These are phyloP conservation scores for Synergus umbraculus DNA, from an alignment of 2,888 invertebrate species.

Conservation along the genomic window DNA sequence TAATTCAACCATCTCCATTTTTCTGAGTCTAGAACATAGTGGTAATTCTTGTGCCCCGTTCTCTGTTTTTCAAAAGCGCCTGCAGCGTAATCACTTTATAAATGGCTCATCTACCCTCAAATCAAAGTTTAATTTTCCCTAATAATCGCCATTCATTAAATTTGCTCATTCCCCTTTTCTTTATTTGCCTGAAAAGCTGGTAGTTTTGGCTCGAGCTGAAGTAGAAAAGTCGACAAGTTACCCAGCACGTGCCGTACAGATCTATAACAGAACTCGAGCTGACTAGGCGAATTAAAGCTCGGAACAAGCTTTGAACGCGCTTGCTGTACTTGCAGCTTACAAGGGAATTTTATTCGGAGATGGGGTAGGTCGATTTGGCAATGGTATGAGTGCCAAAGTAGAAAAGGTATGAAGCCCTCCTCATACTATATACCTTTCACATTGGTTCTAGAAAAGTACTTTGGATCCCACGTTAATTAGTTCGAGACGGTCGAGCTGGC, in stretches of 20 bases:
- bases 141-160: constrained; percentile 28
- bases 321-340: constrained; percentile 25
- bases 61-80: not conserved
- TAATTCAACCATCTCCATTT: not conserved
- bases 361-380: constrained; percentile 26
- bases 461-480: constrained; percentile 71
- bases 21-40: not conserved
- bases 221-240: constrained; percentile 35
- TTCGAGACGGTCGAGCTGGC: constrained; percentile 59
- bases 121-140: not conserved
- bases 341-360: constrained; percentile 21
- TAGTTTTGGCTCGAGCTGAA: constrained; percentile 3
- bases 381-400: not conserved
- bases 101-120: not conserved
- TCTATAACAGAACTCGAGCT: constrained; percentile 40
- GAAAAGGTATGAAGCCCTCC: not conserved
- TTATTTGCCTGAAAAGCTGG: not conserved
- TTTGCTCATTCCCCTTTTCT: not conserved
- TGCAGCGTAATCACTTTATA: not conserved
- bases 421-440: not conserved
- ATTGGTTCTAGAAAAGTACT: constrained; percentile 25
- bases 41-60: not conserved
- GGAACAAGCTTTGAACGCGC: constrained; percentile 30
- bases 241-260: constrained; percentile 31
- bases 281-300: constrained; percentile 36